phyloP scores from a whole-genome alignment of 2,113 vertebrate species.

The zebrafish (Danio rerio) region GRCz12tu NC_133195.1:48103001-48103500 shows the following conservation, averaged over 20 bases:
- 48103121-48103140: slow-evolving; percentile 7
- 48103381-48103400: no score
- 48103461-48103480: no score
- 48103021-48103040: slow-evolving; percentile 49
- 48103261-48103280: no score
- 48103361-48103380: no score
- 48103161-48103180: not conserved
- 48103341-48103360: no score
- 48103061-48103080: slow-evolving; percentile 55
- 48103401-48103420: no score
- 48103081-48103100: slow-evolving; percentile 49
- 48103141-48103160: not conserved
- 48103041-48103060: slow-evolving; percentile 49
- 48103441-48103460: no score
- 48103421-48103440: no score
- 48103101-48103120: not conserved
- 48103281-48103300: no score
- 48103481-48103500: no score
- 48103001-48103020: slow-evolving; percentile 52
- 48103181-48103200: not conserved
- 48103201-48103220: not conserved
- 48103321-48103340: no score
- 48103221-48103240: not conserved
- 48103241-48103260: not conserved
- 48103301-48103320: no score